Evolutionary conservation across 2,888 invertebrate genomes (phyloP).

Genomic region (Vannuccia rotundouncinata): DNA sequence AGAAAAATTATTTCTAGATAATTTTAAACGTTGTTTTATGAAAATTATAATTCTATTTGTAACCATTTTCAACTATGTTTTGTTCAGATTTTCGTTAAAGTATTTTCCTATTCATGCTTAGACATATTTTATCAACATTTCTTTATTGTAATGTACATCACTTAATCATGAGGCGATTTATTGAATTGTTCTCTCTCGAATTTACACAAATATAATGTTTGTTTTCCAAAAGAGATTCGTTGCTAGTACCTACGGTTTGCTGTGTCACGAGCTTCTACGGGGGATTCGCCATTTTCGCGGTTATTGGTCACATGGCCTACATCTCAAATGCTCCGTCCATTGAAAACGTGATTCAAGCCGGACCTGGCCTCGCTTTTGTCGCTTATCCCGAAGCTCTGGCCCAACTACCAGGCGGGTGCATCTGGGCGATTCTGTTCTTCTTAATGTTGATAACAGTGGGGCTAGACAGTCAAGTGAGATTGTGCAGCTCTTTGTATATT

Average conservation of each 20-base stretch:
- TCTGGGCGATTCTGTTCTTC: constrained; percentile 54
- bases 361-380: constrained; percentile 45
- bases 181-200: too few relatives aligned
- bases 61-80: too few relatives aligned
- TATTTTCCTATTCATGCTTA: too few relatives aligned
- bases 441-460: constrained; percentile 54
- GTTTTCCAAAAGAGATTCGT: constrained; percentile 43
- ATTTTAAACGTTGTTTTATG: too few relatives aligned
- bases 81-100: too few relatives aligned
- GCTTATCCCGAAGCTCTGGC: constrained; percentile 47
- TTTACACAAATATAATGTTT: too few relatives aligned
- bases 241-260: constrained; percentile 44
- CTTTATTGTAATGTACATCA: too few relatives aligned
- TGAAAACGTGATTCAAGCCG: constrained; percentile 39
- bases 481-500: constrained; percentile 24
- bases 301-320: constrained; percentile 46
- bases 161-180: too few relatives aligned
- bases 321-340: not conserved
- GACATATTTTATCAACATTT: too few relatives aligned
- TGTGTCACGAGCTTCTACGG: constrained; percentile 45
- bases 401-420: constrained; percentile 43
- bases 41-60: too few relatives aligned
- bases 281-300: constrained; percentile 45
- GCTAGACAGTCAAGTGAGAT: constrained; percentile 52
- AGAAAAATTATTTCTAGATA: too few relatives aligned